Evolutionary conservation across 92 coral and sea anemone genomes (phyloP), one percentile per base, ranked within the genome.

Genomic region (Palythoa heliodiscus): DNA sequence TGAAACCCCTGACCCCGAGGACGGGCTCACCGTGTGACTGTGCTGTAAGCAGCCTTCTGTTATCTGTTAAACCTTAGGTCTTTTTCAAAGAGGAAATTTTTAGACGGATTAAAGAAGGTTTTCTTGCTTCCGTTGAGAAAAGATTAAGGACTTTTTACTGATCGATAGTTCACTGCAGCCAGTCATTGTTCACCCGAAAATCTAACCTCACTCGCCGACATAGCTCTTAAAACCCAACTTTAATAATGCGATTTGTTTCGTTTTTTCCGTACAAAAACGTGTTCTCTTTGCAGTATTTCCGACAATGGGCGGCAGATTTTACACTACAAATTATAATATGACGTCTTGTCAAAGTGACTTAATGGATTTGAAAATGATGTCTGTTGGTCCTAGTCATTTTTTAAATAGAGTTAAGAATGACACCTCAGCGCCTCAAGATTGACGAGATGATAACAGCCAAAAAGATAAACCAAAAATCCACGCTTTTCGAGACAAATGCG

Each of bases 391-490:
- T 69, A 69, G 73, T 69, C 73, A 69, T 80, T 69, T 63, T 63
- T 63, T 63, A 63, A 19, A 19, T 22, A 67, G 72, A 80, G 73
- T 47, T 80, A 24, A 80, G 48, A 80, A 20, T 80, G 84, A 80
- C 84, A 80, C 60, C 61, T 64, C 63, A 53, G 74, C 66, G 69
- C 69, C 69, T 66, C 19, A 76, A 80, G 84, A 80, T 80, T 67
- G 84, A 66, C 84, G 29, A 80, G 61, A 13, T 80, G 84, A 70
- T 89, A 89, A 89, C 83, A 82, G 68, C 66, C 76, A 25, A 20
- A 53, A 82, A 82, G 92, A 89, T 89, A 89, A 83, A 67, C 19
- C 13, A 76, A 87, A 83, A 75, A 86, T 89, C 89, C 92, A 89
- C 83, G 86, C 87, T 86, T 48, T 78, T 73, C 84, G 87, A 89